Evolutionary conservation across 2,797 vertebrate species (phyloP).

Genomic region (Sebastes taczanowskii): DNA sequence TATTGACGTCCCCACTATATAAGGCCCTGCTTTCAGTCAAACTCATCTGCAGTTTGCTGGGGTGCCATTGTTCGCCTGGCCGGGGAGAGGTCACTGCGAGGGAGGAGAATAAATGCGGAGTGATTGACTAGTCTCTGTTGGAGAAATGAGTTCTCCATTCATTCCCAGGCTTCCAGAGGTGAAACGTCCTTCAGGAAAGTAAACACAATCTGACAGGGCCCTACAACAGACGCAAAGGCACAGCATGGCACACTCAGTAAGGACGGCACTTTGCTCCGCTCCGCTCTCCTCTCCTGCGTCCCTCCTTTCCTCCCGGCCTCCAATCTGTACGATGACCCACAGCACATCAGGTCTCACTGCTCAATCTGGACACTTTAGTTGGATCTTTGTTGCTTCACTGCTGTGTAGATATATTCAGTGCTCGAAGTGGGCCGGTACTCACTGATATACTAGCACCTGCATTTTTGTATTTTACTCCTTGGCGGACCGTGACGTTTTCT

Average conservation of each 20-base stretch:
- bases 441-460: too few species aligned
- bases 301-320: slow-evolving; percentile 1
- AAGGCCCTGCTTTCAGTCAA: slow-evolving; percentile 69
- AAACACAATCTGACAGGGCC: slow-evolving; percentile 76
- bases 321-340: slow-evolving; percentile 9
- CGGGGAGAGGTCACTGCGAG: slow-evolving; percentile 71
- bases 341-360: background rate
- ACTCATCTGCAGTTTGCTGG: slow-evolving; percentile 73
- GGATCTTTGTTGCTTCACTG: background rate
- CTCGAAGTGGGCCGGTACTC: too few species aligned
- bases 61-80: slow-evolving; percentile 71
- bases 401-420: background rate
- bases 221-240: slow-evolving; percentile 59
- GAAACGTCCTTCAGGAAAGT: slow-evolving; percentile 80
- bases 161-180: slow-evolving; percentile 76
- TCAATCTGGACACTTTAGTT: slow-evolving; percentile 6
- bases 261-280: slow-evolving; percentile 53
- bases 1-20: slow-evolving; percentile 63
- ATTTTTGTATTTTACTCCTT: too few species aligned
- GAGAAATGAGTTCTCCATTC: slow-evolving; percentile 77
- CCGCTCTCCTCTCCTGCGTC: background rate
- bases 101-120: slow-evolving; percentile 76
- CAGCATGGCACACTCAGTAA: slow-evolving; percentile 54
- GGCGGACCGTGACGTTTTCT: too few species aligned
- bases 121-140: slow-evolving; percentile 81